These are phyloP conservation scores for Chamaetylas fuelleborni DNA, from an alignment of 2,113 vertebrate species.

Conservation along the genomic window DNA sequence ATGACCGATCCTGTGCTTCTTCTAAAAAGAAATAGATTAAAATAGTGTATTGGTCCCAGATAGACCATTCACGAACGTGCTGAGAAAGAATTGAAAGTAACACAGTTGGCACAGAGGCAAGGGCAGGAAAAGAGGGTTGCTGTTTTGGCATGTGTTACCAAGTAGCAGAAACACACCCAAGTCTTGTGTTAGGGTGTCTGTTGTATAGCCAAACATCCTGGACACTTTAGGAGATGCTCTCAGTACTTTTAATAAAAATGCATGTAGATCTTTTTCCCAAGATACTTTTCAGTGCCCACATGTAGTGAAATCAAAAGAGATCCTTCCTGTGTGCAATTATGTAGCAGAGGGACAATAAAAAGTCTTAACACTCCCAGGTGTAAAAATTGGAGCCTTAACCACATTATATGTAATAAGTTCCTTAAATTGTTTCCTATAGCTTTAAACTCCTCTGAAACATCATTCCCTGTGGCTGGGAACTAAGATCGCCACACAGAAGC, in stretches of 20 bases:
- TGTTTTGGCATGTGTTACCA: background rate
- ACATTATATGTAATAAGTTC: background rate
- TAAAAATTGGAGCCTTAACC: background rate
- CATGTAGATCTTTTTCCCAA: background rate
- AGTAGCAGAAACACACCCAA: background rate
- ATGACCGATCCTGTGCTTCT: background rate
- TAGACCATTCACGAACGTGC: background rate
- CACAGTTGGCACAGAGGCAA: background rate
- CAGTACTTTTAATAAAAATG: background rate
- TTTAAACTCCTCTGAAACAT: background rate
- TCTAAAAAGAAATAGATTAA: background rate
- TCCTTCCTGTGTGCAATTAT: background rate
- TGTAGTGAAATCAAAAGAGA: background rate
- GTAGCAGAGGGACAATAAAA: background rate
- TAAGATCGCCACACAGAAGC: background rate
- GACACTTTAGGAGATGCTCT: background rate
- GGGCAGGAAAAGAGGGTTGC: background rate
- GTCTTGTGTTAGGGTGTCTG: background rate
- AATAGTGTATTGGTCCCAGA: background rate
- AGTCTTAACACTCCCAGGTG: background rate
- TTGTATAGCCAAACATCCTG: background rate
- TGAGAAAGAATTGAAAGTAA: background rate
- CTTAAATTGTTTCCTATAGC: background rate
- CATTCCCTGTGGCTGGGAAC: background rate
- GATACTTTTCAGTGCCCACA: background rate